Evolutionary conservation across 2,113 vertebrate genomes (phyloP), one percentile per base, ranked within the genome.

Genomic region (Ceyx margarethae): DNA sequence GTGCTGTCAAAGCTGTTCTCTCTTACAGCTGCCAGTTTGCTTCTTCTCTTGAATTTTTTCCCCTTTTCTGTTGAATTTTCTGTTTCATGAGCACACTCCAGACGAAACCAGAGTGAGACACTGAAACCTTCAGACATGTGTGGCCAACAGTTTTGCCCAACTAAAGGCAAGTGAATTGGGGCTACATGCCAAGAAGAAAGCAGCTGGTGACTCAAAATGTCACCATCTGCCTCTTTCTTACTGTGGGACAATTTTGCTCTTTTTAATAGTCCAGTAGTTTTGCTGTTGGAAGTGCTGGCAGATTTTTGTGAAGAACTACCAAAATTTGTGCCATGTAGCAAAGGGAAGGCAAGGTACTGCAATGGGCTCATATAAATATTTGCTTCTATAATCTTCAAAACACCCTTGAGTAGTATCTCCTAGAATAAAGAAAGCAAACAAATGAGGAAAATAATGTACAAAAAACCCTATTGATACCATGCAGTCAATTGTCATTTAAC

Each of bases 131-230:
- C 98, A 0, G 99, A 98, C 98, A 99, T 98, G 89, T 99, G 99
- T 2, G 99, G 99, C 99, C 99, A 99, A 95, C 99, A 99, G 97
- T 99, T 99, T 89, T 99, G 99, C 14, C 99, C 99, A 61, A 99
- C 98, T 77, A 99, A 94, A 16, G 99, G 98, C 89, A 99, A 93
- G 93, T 99, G 99, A 57, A 99, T 67, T 9, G 99, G 99, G 54
- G 99, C 98, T 5, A 98, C 65, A 3, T 99, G 98, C 99, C 99
- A 99, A n/a, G 99, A 98, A 56, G 99, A 99, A 48, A 98, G 97
- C 37, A 96, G 95, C 26, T 97, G 94, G 85, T 98, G 98, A 80
- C 96, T 96, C 1, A 97, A 86, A 23, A 85, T 73, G 60, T 98
- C 98, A 25, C 90, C 46, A 26, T 97, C 98, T 15, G 86, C 93